Evolutionary conservation across 2,888 invertebrate species (phyloP), one percentile per base, ranked within the genome.

Genomic region (Sturmia bella): DNA sequence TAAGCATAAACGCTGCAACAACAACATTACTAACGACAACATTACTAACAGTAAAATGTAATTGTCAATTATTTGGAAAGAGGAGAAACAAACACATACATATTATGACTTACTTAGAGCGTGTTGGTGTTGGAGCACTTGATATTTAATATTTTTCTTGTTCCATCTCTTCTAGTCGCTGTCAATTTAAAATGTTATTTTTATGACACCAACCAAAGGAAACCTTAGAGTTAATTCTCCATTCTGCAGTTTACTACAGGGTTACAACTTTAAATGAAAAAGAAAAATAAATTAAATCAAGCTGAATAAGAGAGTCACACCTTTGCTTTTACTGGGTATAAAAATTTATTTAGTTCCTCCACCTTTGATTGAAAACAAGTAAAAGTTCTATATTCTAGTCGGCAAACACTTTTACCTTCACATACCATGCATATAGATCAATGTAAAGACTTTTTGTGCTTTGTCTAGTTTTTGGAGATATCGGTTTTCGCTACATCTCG

Each of bases 141-240:
- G 63, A 74, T 48, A 64, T 74, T n/a, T 52, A 45, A 63, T 61
- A 63, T 52, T 3, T 37, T 63, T 45, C 5, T 27, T 15, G 32
- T 61, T 41, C 52, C 24, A 43, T 5, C 13, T 27, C 41, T 61
- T 61, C 11, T 3, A 24, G 24, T 50, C 59, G 41, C 45, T 74
- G 52, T 32, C 21, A 64, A 56, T 27, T 43, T 64, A 7, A 37
- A 64, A 39, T 43, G 6, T 12, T 48, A 48, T 21, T 56, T 74
- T 15, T 37, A 21, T 57, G 24, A 41, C 9, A 63, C 2, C 61
- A 74, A 56, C 63, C 63, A 15, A 48, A 74, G 12, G 74, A 74
- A 74, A 27, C 74, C 74, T 9, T 74, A 74, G 19, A 66, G 56
- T 45, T 13, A 37, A 39, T 11, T 68, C 21, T 54, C 32, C 9